A percentile compares a stretch with the other conserved stretches of the same genome.
phyloP scores from a whole-genome alignment of 92 coral and sea anemone species.

The Porites divaricata region DNA sequence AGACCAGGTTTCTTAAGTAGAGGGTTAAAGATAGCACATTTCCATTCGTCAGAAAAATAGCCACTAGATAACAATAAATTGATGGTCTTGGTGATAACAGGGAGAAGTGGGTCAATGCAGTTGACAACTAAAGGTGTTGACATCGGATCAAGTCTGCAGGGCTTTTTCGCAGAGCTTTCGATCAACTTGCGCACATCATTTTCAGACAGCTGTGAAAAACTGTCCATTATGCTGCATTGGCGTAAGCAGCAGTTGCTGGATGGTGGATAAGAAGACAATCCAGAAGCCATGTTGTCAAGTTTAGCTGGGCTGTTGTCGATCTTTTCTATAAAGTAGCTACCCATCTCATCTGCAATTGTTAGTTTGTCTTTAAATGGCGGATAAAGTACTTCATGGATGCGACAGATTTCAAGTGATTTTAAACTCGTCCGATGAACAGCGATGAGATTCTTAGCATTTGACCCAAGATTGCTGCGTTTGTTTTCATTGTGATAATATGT shows the following conservation, averaged over 20 bases:
- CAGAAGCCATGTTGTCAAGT: no score
- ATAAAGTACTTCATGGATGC: not conserved
- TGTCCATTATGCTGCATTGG: constrained; percentile 25
- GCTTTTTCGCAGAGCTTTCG: constrained; percentile 31
- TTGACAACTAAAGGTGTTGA: constrained; percentile 45
- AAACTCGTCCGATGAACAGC: no score
- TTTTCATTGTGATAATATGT: constrained; percentile 45
- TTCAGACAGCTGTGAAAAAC: no score
- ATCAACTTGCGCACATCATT: constrained; percentile 14
- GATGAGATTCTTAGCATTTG: no score
- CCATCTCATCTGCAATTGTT: constrained; percentile 48
- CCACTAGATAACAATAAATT: constrained; percentile 53
- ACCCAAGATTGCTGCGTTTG: not conserved
- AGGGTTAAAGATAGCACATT: no score
- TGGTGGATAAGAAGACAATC: no score
- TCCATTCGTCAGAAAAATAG: no score
- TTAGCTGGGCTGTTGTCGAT: constrained; percentile 13
- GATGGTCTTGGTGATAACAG: constrained; percentile 45
- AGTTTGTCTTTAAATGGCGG: constrained; percentile 25
- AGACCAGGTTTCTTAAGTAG: no score
- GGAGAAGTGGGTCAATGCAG: constrained; percentile 46
- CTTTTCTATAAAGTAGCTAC: constrained; percentile 42
- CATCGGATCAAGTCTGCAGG: constrained; percentile 40
- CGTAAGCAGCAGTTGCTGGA: constrained; percentile 25
- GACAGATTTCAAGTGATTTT: not conserved